Conservation (phyloP, 2,888 invertebrate species). For the Sesia bembeciformis region DNA sequence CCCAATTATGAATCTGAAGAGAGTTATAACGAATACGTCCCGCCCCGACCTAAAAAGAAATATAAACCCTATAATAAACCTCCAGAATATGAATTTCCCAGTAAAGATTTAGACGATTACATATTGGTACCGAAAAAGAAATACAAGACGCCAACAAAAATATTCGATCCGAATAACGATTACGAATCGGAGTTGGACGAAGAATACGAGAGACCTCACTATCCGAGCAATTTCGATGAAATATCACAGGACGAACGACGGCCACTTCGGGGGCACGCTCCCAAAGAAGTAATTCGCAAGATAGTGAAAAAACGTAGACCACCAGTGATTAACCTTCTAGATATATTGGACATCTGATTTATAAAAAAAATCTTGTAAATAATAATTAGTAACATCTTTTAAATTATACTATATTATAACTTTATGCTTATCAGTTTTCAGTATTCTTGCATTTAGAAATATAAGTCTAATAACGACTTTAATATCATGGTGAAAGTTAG, state of each 20-base stretch:
- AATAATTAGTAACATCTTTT: no score
- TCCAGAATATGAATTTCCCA: constrained; percentile 30
- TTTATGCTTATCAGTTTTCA: no score
- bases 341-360: constrained; percentile 60
- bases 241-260: constrained; percentile 31
- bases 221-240: constrained; percentile 26
- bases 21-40: constrained; percentile 41
- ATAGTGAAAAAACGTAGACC: constrained; percentile 49
- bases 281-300: constrained; percentile 50
- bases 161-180: constrained; percentile 31
- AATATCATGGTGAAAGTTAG: no score
- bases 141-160: constrained; percentile 37
- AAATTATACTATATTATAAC: no score
- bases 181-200: constrained; percentile 42
- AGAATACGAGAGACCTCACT: constrained; percentile 44
- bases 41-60: constrained; percentile 47
- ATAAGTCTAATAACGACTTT: no score
- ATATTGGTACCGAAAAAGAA: constrained; percentile 61
- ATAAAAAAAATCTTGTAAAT: not conserved
- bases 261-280: constrained; percentile 28
- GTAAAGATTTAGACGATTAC: constrained; percentile 51
- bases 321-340: constrained; percentile 53
- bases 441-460: no score
- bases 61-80: constrained; percentile 36
- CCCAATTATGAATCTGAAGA: constrained; percentile 12